Base-by-base conservation (phyloP, 2,797 vertebrate species). In the Caiman crocodilus region DNA sequence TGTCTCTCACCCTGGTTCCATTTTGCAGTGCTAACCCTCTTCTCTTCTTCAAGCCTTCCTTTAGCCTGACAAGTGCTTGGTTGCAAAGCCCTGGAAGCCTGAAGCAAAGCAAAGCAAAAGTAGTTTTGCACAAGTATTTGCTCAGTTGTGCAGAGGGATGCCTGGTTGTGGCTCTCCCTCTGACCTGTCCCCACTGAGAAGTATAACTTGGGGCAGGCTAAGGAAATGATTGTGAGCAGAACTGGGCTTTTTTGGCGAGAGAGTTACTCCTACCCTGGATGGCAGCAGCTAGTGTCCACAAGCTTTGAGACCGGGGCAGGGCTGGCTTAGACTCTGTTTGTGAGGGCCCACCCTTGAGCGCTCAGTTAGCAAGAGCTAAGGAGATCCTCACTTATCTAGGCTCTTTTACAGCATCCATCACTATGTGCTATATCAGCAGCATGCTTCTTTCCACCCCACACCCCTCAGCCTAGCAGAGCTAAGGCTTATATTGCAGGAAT, bases 51-150 rank as follows among this genome's bases (percentile, higher is more conserved):
- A 65, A 26, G 71, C 84, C 14, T 42, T 91, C 17, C 50, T 90
- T 69, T 73, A 94, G 88, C 57, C 77, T 78, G 84, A 60, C 77
- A 91, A 84, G 82, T 92, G 64, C 28, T 91, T 65, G 69, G 87
- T 35, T 42, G 78, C 76, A 92, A 55, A 55, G 16, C 60, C 67
- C 77, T 82, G 50, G 87, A 55, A 20, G 63, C 80, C 55, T 79
- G 71, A 63, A 80, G 50, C 11, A 35, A 57, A 7, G 56, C 0
- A 2, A 59, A 7, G 56, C 0, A 2, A 59, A 5, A 76, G 7
- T 32, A 2, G 81, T 91, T 93, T 75, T 89, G 61, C 69, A 90
- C 42, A 58, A 78, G 85, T 87, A 32, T 58, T 82, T 81, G 35
- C 30, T 28, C 14, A 14, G 15, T 81, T 42, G 73, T 67, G 50